phyloP scores from a whole-genome alignment of 2,113 vertebrate genomes.

The Morone saxatilis region DNA sequence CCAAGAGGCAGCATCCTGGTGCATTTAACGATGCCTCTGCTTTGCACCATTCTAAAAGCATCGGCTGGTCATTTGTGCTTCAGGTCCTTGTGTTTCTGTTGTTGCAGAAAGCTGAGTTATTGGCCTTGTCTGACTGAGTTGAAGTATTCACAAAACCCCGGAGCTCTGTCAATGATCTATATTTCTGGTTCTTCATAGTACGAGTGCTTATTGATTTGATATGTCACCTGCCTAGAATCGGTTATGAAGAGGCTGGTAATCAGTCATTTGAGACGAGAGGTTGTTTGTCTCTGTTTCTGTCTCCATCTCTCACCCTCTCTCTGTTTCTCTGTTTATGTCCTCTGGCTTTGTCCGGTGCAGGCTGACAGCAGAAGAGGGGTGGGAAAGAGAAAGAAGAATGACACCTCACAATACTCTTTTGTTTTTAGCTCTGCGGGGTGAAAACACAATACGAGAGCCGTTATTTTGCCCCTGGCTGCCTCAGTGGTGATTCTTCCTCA shows the following conservation, averaged over 20 bases:
- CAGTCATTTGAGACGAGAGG: slow-evolving; percentile 61
- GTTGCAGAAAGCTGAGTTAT: slow-evolving; percentile 45
- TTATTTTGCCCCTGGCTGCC: slow-evolving; percentile 34
- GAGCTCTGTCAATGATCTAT: slow-evolving; percentile 58
- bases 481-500: slow-evolving; percentile 49
- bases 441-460: slow-evolving; percentile 34
- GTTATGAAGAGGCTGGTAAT: slow-evolving; percentile 54
- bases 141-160: slow-evolving; percentile 34
- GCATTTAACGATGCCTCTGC: slow-evolving; percentile 54
- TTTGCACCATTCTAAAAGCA: background rate
- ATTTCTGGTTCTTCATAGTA: slow-evolving; percentile 32
- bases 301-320: slow-evolving; percentile 43
- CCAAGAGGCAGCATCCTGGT: slow-evolving; percentile 44
- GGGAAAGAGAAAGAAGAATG: slow-evolving; percentile 56
- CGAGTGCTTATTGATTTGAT: slow-evolving; percentile 63
- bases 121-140: slow-evolving; percentile 38
- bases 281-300: slow-evolving; percentile 56
- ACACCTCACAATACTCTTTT: slow-evolving; percentile 52
- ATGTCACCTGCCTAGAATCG: slow-evolving; percentile 65
- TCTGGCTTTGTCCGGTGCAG: slow-evolving; percentile 38
- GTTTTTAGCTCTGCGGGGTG: slow-evolving; percentile 53
- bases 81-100: slow-evolving; percentile 31
- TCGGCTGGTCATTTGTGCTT: slow-evolving; percentile 31
- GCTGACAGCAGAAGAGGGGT: slow-evolving; percentile 6
- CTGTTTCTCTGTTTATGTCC: slow-evolving; percentile 43